Evolutionary conservation across 2,797 vertebrate species (phyloP).

Genomic region (Premnoplex brunnescens): DNA sequence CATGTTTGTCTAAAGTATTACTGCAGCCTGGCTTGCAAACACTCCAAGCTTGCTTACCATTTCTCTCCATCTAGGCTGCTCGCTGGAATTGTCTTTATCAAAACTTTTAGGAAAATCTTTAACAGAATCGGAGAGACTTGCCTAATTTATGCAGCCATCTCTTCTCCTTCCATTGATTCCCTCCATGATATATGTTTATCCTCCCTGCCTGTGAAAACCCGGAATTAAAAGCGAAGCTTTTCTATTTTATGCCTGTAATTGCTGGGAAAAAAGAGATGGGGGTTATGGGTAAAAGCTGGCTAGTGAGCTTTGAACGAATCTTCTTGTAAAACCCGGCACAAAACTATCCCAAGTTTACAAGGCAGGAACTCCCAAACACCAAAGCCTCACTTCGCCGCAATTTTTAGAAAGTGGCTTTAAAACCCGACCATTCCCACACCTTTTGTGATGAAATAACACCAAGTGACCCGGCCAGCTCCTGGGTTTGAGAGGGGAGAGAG

Average conservation of each 20-base stretch:
- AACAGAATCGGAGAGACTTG: conserved; percentile 15
- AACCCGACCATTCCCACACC: neutral
- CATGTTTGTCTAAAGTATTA: conserved; percentile 42
- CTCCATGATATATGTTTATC: neutral
- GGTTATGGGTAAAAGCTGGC: neutral
- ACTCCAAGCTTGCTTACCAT: neutral
- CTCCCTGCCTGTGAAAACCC: conserved; percentile 14
- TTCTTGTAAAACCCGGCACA: neutral
- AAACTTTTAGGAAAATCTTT: conserved; percentile 46
- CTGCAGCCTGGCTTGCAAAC: neutral
- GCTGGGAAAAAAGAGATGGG: neutral
- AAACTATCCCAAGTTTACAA: neutral
- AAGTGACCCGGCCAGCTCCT: neutral
- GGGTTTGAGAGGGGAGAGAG: neutral
- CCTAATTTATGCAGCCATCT: conserved; percentile 12
- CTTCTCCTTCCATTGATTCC: neutral
- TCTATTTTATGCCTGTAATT: conserved; percentile 14
- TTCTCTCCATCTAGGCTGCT: neutral
- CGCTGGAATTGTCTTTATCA: conserved; percentile 14
- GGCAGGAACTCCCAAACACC: neutral
- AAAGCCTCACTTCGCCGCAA: neutral
- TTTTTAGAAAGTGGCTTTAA: neutral
- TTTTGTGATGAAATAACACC: neutral
- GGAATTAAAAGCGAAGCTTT: conserved; percentile 24
- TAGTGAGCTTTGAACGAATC: neutral